Base-by-base conservation (phyloP, 2,113 vertebrate species). In the Pan troglodytes region DNA sequence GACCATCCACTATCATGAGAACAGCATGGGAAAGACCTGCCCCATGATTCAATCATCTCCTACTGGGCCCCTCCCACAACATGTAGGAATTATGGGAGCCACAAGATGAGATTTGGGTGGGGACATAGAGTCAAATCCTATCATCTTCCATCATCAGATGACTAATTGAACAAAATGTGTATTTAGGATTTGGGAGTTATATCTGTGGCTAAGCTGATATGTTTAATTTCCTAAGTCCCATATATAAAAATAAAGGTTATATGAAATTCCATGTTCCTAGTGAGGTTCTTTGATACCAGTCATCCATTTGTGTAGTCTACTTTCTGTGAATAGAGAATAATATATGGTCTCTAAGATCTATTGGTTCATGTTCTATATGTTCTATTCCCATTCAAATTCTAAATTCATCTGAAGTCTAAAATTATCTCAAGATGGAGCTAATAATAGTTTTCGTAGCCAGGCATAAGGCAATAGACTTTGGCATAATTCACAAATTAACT, bases 221-320 rank as follows among this genome's bases (percentile, higher is more conserved):
- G 22, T 32, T 23, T 82, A 35, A 25, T 94, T 67, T 88, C 35
- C 32, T 50, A 86, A 92, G 17, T 55, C 0, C 25, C 1, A 4
- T 2, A 40, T 61, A 8, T 27, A 88, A 61, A 72, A 81, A 3
- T 43, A 68, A 88, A 70, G 50, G 1, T 85, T 91, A 83, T 17
- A 38, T 52, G 12, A 48, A 76, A 55, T 11, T 61, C 25, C 68
- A 8, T 8, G 67, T 48, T 5, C 35, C 10, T 30, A 11, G 8
- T 5, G 3, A 52, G 32, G 1, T 1, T 2, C 32, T 45, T 59
- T n/a, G 48, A 40, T 5, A 22, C 3, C 27, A 27, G 6, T 27
- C 20, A 11, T 0, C 2, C 11, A 14, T 67, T 40, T 20, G 12
- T 6, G 7, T 8, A 50, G 3, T 52, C 1, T 67, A 5, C 30